Evolutionary conservation across 1,140 invertebrate genomes (phyloP), one percentile per base, ranked within the genome.

Genomic region (Bombus sylvicola): DNA sequence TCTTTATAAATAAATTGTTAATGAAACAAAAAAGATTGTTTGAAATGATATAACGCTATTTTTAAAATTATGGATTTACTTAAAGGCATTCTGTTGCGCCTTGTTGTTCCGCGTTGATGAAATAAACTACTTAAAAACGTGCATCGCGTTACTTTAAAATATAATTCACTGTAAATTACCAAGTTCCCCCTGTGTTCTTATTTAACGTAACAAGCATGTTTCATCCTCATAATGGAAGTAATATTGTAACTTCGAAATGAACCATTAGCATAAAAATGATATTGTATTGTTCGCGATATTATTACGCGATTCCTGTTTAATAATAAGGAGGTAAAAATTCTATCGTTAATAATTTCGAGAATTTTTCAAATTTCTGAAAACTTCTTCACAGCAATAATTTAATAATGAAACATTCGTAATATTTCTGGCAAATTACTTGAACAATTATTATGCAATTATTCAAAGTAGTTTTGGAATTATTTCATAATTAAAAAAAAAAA

Each of bases 1-100:
- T 53, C 15, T 53, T 53, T 53, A n/a, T n/a, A n/a, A 62, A 13
- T n/a, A 62, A 13, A 62, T n/a, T n/a, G 1, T 12, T 13, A 13
- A 62, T 13, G 4, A n/a, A 62, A 28, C 2, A 57, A 28, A 28
- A 62, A 62, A 12, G 10, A 28, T 62, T 28, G 28, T 28, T 62
- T 8, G 59, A 10, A 12, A 28, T 2, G 3, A 62, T 10, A 62
- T 4, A 62, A 28, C 57, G 25, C 3, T 25, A 28, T 12, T 28
- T 59, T 62, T n/a, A 3, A 28, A 62, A n/a, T 12, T 12, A n/a
- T 62, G 12, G 2, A n/a, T n/a, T 62, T n/a, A n/a, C 12, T 62
- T 90, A 91, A 91, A 88, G 73, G 72, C 85, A 73, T 85, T 41
- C 72, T 87, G 71, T 81, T 68, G 66, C 47, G 47, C 12, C 10